phyloP scores from a whole-genome alignment of 2,113 vertebrate genomes.

The Gobio gobio region DNA sequence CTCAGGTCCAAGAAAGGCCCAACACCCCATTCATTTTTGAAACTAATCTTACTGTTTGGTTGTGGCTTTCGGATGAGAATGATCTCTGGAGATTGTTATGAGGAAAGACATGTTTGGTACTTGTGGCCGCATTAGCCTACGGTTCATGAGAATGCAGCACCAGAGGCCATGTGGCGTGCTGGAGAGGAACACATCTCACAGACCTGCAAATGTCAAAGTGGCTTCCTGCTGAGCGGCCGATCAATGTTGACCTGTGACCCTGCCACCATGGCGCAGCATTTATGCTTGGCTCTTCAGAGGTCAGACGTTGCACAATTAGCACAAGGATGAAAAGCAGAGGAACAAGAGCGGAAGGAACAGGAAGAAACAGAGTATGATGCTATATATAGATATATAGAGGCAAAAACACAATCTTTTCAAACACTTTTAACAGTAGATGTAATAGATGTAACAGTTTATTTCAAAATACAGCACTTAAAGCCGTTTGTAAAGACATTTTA shows the following conservation, averaged over 20 bases:
- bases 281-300: background rate
- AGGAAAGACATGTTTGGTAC: constrained; percentile 30
- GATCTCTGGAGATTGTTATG: constrained; percentile 30
- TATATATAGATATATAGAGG: background rate
- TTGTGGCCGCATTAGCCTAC: background rate
- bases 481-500: too few relatives aligned
- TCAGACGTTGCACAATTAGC: background rate
- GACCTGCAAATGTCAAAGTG: constrained; percentile 41
- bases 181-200: background rate
- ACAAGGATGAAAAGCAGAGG: background rate
- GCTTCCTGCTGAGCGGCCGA: constrained; percentile 32
- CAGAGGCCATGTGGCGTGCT: background rate
- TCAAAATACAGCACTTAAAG: too few relatives aligned
- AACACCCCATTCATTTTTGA: background rate
- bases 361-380: background rate
- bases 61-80: background rate
- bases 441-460: too few relatives aligned
- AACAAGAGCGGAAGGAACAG: background rate
- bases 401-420: background rate
- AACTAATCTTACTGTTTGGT: background rate
- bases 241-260: constrained; percentile 40
- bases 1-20: background rate
- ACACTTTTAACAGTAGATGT: too few relatives aligned
- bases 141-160: constrained; percentile 27
- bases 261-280: background rate